phyloP scores from a whole-genome alignment of 2,888 invertebrate species.

The Dynastes hyllus region DNA sequence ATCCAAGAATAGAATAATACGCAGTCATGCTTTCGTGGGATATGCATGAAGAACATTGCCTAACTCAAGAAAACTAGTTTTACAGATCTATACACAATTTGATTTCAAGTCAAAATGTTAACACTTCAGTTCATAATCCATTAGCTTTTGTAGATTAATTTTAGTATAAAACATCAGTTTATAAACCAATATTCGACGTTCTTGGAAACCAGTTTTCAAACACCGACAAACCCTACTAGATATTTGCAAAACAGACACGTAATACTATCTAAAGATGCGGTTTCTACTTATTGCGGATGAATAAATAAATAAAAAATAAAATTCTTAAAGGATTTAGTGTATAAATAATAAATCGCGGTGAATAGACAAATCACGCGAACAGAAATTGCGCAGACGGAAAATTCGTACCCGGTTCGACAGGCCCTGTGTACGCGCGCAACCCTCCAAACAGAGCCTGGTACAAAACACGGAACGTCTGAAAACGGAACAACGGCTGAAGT shows the following conservation, averaged over 20 bases:
- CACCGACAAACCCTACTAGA: not conserved
- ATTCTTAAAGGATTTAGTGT: not conserved
- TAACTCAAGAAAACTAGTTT: no score
- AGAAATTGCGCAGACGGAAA: conserved; percentile 47
- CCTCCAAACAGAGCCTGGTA: conserved; percentile 33
- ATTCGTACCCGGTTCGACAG: conserved; percentile 39
- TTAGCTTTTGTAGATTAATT: no score
- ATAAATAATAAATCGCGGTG: conserved; percentile 37
- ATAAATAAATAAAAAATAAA: not conserved
- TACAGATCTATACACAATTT: no score
- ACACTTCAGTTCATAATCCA: no score
- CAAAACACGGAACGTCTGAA: conserved; percentile 42
- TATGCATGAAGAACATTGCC: no score
- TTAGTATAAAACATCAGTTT: no score
- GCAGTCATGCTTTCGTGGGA: no score
- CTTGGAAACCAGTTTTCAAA: no score
- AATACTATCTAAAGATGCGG: not conserved
- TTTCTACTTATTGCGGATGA: not conserved
- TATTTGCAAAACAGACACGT: not conserved
- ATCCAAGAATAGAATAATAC: no score
- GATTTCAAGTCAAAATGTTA: no score
- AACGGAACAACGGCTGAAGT: conserved; percentile 41
- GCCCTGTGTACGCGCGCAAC: conserved; percentile 44
- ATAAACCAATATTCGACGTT: no score
- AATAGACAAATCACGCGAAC: conserved; percentile 46